Evolutionary conservation across 1,140 invertebrate species (phyloP).

Genomic region (Aphelenchoides avenae): DNA sequence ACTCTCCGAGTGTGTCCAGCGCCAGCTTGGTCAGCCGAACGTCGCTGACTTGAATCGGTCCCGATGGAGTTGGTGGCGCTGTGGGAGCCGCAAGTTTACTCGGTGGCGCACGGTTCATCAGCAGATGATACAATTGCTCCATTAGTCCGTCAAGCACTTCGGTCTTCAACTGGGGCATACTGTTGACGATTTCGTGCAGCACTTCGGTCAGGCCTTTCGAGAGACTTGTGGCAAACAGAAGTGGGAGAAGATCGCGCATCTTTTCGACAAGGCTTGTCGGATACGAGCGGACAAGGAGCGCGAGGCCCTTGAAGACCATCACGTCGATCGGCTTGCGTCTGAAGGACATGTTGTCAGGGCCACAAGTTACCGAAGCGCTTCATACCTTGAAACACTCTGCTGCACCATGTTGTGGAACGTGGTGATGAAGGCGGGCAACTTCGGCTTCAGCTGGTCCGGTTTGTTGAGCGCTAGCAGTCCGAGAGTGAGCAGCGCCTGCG

Average conservation of each 20-base stretch:
- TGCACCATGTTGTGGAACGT: slow-evolving; percentile 32
- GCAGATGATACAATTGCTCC: slow-evolving; percentile 36
- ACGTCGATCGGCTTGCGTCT: slow-evolving; percentile 73
- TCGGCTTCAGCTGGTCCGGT: slow-evolving; percentile 46
- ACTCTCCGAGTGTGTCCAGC: slow-evolving; percentile 84
- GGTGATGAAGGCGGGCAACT: slow-evolving; percentile 36
- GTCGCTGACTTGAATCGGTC: slow-evolving; percentile 67
- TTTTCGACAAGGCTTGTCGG: slow-evolving; percentile 68
- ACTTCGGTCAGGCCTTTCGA: slow-evolving; percentile 84
- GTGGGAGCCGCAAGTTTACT: slow-evolving; percentile 46
- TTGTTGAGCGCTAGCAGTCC: slow-evolving; percentile 31
- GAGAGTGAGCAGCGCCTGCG: slow-evolving; percentile 38
- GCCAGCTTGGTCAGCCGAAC: slow-evolving; percentile 81
- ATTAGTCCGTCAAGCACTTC: slow-evolving; percentile 79
- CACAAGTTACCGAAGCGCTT: slow-evolving; percentile 6
- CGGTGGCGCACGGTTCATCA: slow-evolving; percentile 37
- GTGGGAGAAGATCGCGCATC: slow-evolving; percentile 78
- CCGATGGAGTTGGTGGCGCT: slow-evolving; percentile 30
- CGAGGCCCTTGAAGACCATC: slow-evolving; percentile 88
- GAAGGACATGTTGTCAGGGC: slow-evolving; percentile 21
- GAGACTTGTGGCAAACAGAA: slow-evolving; percentile 77
- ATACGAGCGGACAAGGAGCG: slow-evolving; percentile 79
- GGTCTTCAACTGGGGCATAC: slow-evolving; percentile 78
- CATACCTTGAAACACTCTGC: slow-evolving; percentile 30
- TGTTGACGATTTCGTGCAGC: slow-evolving; percentile 76